These are phyloP conservation scores for Bostrychus sinensis DNA, from an alignment of 2,113 vertebrate genomes.

Conservation along the genomic window DNA sequence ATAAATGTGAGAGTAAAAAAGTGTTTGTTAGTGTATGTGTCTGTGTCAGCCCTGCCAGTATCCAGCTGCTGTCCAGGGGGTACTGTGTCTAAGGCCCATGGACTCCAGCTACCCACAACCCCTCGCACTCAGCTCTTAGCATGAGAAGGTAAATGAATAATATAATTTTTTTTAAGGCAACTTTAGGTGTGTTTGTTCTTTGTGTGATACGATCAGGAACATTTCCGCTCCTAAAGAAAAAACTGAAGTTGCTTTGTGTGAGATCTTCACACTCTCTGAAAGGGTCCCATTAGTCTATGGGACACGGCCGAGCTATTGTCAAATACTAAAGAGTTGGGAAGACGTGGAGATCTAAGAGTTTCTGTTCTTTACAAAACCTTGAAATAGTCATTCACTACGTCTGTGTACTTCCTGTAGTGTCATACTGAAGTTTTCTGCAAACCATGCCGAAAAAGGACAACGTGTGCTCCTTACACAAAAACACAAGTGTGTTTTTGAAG, in stretches of 20 bases:
- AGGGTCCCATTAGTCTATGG: slow-evolving; percentile 20
- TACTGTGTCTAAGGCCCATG: too few relatives aligned
- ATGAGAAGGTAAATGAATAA: too few relatives aligned
- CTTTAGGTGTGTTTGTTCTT: slow-evolving; percentile 11
- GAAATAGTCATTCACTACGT: background rate
- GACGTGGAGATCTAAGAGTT: slow-evolving; percentile 18
- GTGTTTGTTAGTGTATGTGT: too few relatives aligned
- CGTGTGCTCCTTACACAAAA: slow-evolving; percentile 16
- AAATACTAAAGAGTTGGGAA: slow-evolving; percentile 23
- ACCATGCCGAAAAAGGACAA: slow-evolving; percentile 24
- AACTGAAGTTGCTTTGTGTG: background rate
- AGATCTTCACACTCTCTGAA: slow-evolving; percentile 35
- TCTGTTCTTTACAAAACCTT: slow-evolving; percentile 6
- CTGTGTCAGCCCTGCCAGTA: too few relatives aligned
- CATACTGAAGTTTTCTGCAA: background rate
- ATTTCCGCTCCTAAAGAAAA: slow-evolving; percentile 6
- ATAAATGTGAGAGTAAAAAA: too few relatives aligned
- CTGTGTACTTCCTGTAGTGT: background rate
- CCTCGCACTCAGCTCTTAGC: too few relatives aligned
- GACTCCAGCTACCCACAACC: too few relatives aligned
- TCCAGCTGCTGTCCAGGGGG: too few relatives aligned
- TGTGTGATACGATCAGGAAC: slow-evolving; percentile 39
- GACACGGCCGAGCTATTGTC: slow-evolving; percentile 35
- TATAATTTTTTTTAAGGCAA: background rate
- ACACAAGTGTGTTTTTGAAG: slow-evolving; percentile 18